Conservation (phyloP, 2,113 vertebrate genomes). For the Otocyon megalotis region DNA sequence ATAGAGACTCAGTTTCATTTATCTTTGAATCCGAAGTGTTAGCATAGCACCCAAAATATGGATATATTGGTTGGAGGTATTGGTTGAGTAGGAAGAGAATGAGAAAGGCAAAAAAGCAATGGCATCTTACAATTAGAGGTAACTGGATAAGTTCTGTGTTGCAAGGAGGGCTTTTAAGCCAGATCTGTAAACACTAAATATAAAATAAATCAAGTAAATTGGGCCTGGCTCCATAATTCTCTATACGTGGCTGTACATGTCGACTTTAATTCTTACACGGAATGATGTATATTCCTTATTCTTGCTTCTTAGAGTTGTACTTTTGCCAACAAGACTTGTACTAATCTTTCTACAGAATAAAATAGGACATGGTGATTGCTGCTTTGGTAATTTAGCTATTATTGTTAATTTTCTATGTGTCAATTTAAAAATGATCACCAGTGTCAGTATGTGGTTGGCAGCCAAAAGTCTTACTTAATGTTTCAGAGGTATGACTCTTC, state of each 20-base stretch:
- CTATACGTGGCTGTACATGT: background rate
- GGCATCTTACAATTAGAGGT: background rate
- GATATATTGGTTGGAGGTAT: background rate
- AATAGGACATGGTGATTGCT: slow-evolving; percentile 60
- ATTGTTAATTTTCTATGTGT: slow-evolving; percentile 62
- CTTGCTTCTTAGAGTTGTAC: slow-evolving; percentile 59
- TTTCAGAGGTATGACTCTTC: background rate
- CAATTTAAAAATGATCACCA: slow-evolving; percentile 61
- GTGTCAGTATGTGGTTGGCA: slow-evolving; percentile 27
- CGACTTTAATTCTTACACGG: slow-evolving; percentile 61
- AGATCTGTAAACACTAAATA: slow-evolving; percentile 58
- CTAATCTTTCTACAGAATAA: slow-evolving; percentile 58
- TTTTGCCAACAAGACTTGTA: slow-evolving; percentile 76
- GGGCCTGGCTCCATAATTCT: slow-evolving; percentile 47
- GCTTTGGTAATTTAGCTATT: slow-evolving; percentile 71
- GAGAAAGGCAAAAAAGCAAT: background rate
- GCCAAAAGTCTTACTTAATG: slow-evolving; percentile 38
- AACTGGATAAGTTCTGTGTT: slow-evolving; percentile 7
- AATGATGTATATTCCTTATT: slow-evolving; percentile 55
- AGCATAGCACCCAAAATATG: background rate
- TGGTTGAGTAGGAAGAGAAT: background rate
- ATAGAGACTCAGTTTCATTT: background rate
- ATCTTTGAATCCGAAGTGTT: background rate
- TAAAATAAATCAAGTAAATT: slow-evolving; percentile 65
- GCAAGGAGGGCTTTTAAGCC: slow-evolving; percentile 25